Percentiles rank a stretch among this genome's conserved stretches.
Evolutionary conservation across 2,797 vertebrate species (phyloP).

Genomic region (Trachops cirrhosus): DNA sequence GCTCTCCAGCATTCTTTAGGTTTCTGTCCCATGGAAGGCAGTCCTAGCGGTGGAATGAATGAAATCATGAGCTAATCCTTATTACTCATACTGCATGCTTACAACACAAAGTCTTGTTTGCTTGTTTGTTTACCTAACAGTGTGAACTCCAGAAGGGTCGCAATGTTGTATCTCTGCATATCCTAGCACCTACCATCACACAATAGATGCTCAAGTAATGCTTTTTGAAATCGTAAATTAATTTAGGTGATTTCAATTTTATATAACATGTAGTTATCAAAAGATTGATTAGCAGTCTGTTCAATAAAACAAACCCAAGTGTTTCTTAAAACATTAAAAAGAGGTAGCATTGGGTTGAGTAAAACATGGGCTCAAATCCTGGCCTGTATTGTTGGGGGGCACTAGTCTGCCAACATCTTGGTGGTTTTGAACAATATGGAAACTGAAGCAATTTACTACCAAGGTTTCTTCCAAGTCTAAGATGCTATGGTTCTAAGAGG

Average conservation of each 20-base stretch:
- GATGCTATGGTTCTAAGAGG: background rate
- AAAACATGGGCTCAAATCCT: background rate
- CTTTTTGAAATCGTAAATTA: background rate
- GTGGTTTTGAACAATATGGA: background rate
- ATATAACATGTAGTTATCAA: background rate
- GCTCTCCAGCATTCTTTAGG: background rate
- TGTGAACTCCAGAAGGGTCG: background rate
- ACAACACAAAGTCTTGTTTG: background rate
- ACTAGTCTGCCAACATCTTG: background rate
- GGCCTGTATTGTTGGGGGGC: background rate
- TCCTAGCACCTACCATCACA: background rate
- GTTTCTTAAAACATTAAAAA: slow-evolving; percentile 19
- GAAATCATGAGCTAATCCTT: background rate
- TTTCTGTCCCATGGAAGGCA: background rate
- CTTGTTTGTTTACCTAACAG: background rate
- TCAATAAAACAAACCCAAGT: background rate
- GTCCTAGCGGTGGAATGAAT: background rate
- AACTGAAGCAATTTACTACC: background rate
- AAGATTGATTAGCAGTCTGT: background rate
- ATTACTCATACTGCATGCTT: background rate
- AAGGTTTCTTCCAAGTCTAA: background rate
- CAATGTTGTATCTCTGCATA: background rate
- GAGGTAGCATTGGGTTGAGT: background rate
- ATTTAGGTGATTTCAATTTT: background rate
- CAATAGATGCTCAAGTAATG: background rate